Conservation (phyloP, 2,888 invertebrate species). For the Entomobrya multifasciata region DNA sequence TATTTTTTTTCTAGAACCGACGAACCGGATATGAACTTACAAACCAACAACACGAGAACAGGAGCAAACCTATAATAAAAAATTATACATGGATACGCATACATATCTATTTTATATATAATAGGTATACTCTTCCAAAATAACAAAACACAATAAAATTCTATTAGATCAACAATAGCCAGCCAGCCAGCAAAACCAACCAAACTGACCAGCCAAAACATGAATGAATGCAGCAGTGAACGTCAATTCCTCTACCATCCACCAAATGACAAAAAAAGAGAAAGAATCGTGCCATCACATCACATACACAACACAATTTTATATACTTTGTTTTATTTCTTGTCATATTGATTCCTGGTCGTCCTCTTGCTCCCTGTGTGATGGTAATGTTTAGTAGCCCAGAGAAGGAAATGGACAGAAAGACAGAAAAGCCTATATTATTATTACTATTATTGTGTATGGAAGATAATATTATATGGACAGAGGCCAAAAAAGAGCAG, state of each 20-base stretch:
- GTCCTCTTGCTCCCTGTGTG: slow-evolving; percentile 27
- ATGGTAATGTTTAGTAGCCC: neutral
- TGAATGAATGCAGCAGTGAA: slow-evolving; percentile 22
- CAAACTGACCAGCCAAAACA: slow-evolving; percentile 36
- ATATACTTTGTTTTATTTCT: slow-evolving; percentile 37
- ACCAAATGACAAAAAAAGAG: neutral
- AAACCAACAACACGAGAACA: slow-evolving; percentile 16
- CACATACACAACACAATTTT: neutral
- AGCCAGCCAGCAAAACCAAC: no score
- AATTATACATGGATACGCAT: no score
- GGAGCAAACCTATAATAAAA: no score
- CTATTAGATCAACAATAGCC: slow-evolving; percentile 30
- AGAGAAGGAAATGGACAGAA: slow-evolving; percentile 9
- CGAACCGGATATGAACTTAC: slow-evolving; percentile 34
- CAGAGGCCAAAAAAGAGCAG: slow-evolving; percentile 39
- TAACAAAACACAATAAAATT: slow-evolving; percentile 6
- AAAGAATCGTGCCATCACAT: slow-evolving; percentile 30
- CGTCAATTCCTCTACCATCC: slow-evolving; percentile 15
- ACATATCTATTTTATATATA: no score
- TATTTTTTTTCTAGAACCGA: slow-evolving; percentile 14
- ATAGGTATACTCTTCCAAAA: no score
- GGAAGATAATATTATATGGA: slow-evolving; percentile 19
- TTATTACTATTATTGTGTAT: neutral
- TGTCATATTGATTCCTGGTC: slow-evolving; percentile 45
- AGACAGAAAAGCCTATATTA: slow-evolving; percentile 3